Base-by-base conservation (phyloP, 2,797 vertebrate species). In the Sciurus carolinensis region DNA sequence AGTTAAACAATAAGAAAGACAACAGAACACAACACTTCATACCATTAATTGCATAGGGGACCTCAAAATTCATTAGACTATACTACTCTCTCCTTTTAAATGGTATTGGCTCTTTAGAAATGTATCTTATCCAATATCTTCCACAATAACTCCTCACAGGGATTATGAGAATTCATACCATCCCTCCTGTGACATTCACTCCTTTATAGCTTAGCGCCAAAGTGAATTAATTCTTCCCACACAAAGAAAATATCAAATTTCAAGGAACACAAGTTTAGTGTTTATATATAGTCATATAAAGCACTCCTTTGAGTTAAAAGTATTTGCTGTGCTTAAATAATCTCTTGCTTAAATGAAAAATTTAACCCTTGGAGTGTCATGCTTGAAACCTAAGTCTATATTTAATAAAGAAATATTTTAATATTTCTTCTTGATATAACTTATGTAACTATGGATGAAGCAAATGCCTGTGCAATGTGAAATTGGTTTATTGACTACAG, bases 161-260 rank as follows among this genome's bases (percentile, higher is more conserved):
- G 77, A 97, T 97, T 98, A 96, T 94, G 54, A 97, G 94, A 97
- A 97, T 97, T 98, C 93, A 98, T 93, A 69, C 81, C 77, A 97
- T 98, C 98, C 95, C 97, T 98, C 96, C 72, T 96, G 94, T 97
- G 96, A 86, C 95, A 97, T 94, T 98, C 91, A 91, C 36, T 97
- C 90, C 28, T 98, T 97, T 92, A 98, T 95, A 98, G 86, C 85
- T 97, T 96, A 96, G 69, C 98, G 75, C 64, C 96, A 98, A 98
- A 98, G 71, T 95, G 96, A 98, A 98, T 98, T 97, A 97, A 98
- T 98, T 98, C 93, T 98, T 98, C 84, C 92, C 85, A 86, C 71
- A 95, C 72, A 98, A 97, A 98, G 95, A 97, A 98, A 97, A 42
- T 69, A 98, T 94, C 84, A 95, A 97, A 98, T 98, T 98, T 89